These are phyloP conservation scores for Trichomalopsis sarcophagae DNA, from an alignment of 1,140 invertebrate species.

Conservation along the genomic window DNA sequence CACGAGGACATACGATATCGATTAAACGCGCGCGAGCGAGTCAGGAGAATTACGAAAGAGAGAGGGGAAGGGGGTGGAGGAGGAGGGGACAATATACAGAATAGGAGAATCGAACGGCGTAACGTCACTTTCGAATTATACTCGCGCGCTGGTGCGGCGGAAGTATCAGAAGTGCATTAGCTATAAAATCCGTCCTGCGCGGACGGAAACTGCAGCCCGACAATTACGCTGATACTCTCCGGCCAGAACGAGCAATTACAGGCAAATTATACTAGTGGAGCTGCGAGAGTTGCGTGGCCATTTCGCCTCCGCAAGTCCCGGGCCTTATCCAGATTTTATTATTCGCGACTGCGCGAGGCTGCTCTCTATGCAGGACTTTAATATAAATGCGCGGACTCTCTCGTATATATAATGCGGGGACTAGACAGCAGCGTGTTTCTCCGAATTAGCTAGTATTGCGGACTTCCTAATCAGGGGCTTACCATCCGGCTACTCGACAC, in stretches of 20 bases:
- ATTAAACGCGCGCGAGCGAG: not conserved
- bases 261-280: not conserved
- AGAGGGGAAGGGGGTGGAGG: not conserved
- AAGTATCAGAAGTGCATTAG: not conserved
- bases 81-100: not conserved
- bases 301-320: not conserved
- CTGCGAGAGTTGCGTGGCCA: not conserved
- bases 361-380: too few species aligned
- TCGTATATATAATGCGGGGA: too few species aligned
- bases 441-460: too few species aligned
- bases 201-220: not conserved
- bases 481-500: too few species aligned
- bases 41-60: not conserved
- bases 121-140: not conserved
- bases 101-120: not conserved
- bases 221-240: slow-evolving; percentile 57
- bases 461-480: too few species aligned
- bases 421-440: too few species aligned
- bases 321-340: not conserved
- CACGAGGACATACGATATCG: not conserved
- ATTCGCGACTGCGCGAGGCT: not conserved
- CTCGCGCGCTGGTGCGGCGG: not conserved
- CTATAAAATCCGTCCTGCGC: not conserved
- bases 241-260: not conserved
- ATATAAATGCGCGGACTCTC: too few species aligned